Conservation (phyloP, 2,113 vertebrate species). For the Capreolus pygargus region DNA sequence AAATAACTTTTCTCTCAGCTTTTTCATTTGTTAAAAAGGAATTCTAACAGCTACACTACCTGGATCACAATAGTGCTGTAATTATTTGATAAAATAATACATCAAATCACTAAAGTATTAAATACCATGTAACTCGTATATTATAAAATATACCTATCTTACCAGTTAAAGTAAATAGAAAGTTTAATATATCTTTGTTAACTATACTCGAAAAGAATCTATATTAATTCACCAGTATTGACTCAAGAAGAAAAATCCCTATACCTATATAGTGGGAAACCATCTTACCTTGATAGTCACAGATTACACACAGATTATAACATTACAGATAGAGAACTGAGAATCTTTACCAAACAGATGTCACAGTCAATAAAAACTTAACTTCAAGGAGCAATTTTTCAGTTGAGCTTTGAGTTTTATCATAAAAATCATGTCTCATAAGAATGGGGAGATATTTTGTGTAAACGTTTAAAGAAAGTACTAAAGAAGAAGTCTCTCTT, state of each 20-base stretch:
- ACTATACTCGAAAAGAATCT: not conserved
- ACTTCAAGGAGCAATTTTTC: not conserved
- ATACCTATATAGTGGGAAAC: not conserved
- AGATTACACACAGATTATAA: not conserved
- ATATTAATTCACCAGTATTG: not conserved
- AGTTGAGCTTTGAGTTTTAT: not conserved
- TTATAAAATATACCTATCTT: not conserved
- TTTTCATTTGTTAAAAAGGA: not conserved
- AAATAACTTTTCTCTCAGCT: not conserved
- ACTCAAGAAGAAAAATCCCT: conserved; percentile 6
- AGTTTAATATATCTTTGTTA: not conserved
- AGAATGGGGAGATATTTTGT: not conserved
- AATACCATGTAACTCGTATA: not conserved
- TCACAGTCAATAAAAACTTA: not conserved
- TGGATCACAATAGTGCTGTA: not conserved
- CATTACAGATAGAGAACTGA: not conserved
- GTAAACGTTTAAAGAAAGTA: not conserved
- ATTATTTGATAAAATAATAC: not conserved
- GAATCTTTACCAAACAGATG: not conserved
- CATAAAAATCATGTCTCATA: not conserved
- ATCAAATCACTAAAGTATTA: not conserved
- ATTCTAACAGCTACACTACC: not conserved
- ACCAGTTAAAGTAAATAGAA: not conserved
- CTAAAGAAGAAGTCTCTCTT: not conserved
- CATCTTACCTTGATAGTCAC: not conserved